A percentile compares a stretch with the other conserved stretches of the same genome.
Evolutionary conservation across 2,797 vertebrate species (phyloP).

Genomic region (Gallinago solitaria): DNA sequence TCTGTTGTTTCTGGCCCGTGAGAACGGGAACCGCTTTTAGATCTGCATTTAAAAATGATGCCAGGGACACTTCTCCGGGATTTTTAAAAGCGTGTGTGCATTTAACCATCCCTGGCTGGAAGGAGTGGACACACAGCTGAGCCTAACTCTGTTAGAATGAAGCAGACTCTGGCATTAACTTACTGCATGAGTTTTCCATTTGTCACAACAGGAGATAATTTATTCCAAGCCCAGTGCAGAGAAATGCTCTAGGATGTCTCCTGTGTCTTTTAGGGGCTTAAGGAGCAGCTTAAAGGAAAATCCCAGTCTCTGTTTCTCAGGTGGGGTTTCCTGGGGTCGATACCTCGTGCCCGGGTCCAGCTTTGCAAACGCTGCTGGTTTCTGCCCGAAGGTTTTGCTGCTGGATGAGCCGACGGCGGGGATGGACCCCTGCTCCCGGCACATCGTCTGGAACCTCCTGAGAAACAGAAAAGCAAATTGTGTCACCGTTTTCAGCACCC

Average conservation of each 20-base stretch:
- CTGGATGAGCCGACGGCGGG: conserved; percentile 95
- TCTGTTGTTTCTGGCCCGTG: neutral
- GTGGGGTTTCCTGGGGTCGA: neutral
- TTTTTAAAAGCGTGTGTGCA: neutral
- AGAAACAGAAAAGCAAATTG: conserved; percentile 80
- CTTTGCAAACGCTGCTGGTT: fast-evolving
- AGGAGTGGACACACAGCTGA: neutral
- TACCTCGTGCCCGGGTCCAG: fast-evolving
- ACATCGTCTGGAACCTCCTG: conserved; percentile 93
- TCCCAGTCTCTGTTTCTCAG: neutral
- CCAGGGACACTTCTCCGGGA: neutral
- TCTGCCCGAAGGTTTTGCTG: conserved; percentile 83
- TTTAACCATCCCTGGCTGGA: neutral
- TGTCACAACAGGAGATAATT: neutral
- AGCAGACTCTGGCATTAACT: neutral
- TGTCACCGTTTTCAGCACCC: conserved; percentile 92
- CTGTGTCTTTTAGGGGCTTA: fast-evolving
- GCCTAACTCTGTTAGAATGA: fast-evolving
- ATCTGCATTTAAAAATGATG: neutral
- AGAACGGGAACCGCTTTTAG: neutral
- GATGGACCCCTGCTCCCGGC: conserved; percentile 94
- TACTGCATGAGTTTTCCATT: neutral
- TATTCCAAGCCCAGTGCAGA: neutral
- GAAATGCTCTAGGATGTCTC: neutral
- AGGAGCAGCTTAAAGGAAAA: neutral